Base-by-base conservation (phyloP, 2,888 invertebrate species). In the Tyria jacobaeae region DNA sequence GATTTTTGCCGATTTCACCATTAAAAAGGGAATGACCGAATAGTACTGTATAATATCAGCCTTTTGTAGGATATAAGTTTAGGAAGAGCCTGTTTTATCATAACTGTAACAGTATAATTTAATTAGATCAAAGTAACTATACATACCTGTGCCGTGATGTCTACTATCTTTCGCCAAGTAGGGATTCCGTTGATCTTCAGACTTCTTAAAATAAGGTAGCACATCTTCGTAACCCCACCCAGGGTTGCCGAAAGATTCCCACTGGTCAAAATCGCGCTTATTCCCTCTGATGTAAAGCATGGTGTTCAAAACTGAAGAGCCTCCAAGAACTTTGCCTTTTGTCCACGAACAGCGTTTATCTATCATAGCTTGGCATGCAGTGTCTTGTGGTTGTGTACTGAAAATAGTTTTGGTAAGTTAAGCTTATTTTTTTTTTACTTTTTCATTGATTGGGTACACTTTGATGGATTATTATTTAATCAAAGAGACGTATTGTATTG, bases 241-340 rank as follows among this genome's bases (percentile, higher is more conserved):
- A 0, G 96, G 94, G 85, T 98, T 98, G 0, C 98, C 98, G 35
- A 96, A 93, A 0, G 95, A 94, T 41, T 96, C 97, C 99, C 99
- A 99, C 57, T 96, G 95, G 86, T 98, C 97, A 83, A 95, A 99
- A 87, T 99, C 98, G 1, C 97, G 93, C 60, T 95, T 95, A 86
- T 98, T 98, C 0, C 99, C 99, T 66, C 99, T 94, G 49, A 98
- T 96, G 85, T 99, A 99, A 0, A 98, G 94, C 98, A 98, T 98
- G 1, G 97, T 97, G 83, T 98, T 98, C 0, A 98, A 93, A 0
- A 98, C 97, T 44, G 97, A 97, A 5, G 97, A 97, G 0, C 98
- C 98, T 0, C 98, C 98, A 0, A 98, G 91, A 0, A 97, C 96
- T 91, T 98, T 98, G 53, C 99, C 98, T 63, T 98, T 95, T 0